Percentiles rank a stretch among this genome's conserved stretches.
Evolutionary conservation across 2,797 vertebrate species (phyloP).

Genomic region (Syngnathus rostellatus): DNA sequence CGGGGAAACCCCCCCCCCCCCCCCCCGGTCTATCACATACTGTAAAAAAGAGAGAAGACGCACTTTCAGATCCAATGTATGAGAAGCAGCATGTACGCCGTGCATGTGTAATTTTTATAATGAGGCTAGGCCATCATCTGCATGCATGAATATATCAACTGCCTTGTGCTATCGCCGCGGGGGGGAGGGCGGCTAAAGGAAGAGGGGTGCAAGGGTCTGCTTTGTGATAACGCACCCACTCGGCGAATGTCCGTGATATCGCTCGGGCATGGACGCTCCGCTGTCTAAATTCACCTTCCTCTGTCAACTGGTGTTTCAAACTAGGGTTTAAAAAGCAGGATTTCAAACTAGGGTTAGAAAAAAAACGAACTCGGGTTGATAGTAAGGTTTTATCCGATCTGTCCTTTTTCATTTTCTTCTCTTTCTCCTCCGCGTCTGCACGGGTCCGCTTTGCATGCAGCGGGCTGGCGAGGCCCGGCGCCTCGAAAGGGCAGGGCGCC

Average conservation of each 20-base stretch:
- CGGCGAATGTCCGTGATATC: conserved; percentile 62
- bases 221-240: conserved; percentile 59
- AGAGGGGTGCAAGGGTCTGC: conserved; percentile 23
- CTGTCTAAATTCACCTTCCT: conserved; percentile 50
- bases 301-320: conserved; percentile 15
- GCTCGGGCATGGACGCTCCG: conserved; percentile 54
- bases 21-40: neutral
- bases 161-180: conserved; percentile 23
- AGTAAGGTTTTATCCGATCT: neutral
- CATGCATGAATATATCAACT: conserved; percentile 31
- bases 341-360: no score
- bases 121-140: conserved; percentile 40
- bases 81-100: conserved; percentile 10
- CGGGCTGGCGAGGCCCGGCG: conserved; percentile 69
- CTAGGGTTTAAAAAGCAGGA: no score
- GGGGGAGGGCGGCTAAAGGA: conserved; percentile 18
- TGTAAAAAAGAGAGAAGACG: neutral
- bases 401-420: neutral
- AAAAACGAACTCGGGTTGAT: no score
- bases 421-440: conserved; percentile 46
- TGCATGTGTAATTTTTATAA: conserved; percentile 54
- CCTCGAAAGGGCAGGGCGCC: conserved; percentile 76
- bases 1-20: no score
- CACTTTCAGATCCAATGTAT: neutral
- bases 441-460: conserved; percentile 77